These are phyloP conservation scores for Pharmacophagus antenor DNA, from an alignment of 2,888 invertebrate species.

Conservation along the genomic window DNA sequence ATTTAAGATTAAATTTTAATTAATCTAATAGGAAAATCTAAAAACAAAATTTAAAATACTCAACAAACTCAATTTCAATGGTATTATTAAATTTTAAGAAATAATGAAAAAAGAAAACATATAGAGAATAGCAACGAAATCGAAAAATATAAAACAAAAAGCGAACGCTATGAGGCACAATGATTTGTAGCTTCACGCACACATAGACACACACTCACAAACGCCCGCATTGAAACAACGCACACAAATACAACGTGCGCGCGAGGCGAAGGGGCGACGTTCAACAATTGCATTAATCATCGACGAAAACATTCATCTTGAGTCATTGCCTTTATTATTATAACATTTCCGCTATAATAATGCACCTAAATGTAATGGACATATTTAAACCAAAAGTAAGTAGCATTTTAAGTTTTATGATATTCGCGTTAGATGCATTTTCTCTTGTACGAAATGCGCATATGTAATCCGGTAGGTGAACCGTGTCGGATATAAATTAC, in stretches of 20 bases:
- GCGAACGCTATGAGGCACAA: constrained; percentile 37
- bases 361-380: constrained; percentile 11
- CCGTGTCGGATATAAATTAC: constrained; percentile 13
- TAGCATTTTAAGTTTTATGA: neutral
- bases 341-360: constrained; percentile 29
- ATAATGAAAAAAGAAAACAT: constrained; percentile 30
- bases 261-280: neutral
- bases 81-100: neutral
- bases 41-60: too few relatives aligned
- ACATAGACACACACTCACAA: constrained; percentile 20
- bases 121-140: constrained; percentile 39
- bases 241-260: neutral
- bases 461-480: neutral
- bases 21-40: neutral
- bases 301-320: constrained; percentile 33
- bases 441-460: neutral
- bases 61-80: too few relatives aligned
- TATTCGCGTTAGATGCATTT: neutral
- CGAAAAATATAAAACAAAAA: constrained; percentile 38
- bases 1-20: neutral
- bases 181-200: constrained; percentile 23
- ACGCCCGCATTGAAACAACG: neutral
- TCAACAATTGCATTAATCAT: constrained; percentile 36
- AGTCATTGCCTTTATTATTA: constrained; percentile 32
- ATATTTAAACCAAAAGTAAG: neutral